phyloP scores from a whole-genome alignment of 2,797 vertebrate genomes.

The Lycodopsis pacificus region DNA sequence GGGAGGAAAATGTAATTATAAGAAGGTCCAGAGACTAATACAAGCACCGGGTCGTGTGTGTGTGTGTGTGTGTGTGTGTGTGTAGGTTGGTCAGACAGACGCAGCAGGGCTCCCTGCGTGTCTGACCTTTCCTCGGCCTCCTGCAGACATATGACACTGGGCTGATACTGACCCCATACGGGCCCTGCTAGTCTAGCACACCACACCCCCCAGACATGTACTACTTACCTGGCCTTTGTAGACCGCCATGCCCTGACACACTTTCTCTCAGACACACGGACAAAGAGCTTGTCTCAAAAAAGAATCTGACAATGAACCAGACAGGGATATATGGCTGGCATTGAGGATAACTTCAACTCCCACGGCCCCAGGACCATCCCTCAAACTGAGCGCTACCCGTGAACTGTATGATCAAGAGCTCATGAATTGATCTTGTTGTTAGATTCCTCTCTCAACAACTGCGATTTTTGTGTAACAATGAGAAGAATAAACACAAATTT shows the following conservation, averaged over 20 bases:
- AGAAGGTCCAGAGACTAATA: slow-evolving; percentile 11
- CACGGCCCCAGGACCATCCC: not conserved
- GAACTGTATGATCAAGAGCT: not conserved
- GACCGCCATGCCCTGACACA: not conserved
- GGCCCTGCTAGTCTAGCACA: not conserved
- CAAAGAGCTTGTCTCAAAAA: no score
- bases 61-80: not conserved
- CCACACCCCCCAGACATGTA: slow-evolving; percentile 1
- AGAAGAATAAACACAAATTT: not conserved
- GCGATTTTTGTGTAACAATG: not conserved
- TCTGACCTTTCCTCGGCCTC: slow-evolving; percentile 49
- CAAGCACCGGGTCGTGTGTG: not conserved
- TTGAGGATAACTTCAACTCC: not conserved
- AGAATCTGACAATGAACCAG: no score
- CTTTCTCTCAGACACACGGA: not conserved
- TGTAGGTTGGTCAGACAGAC: slow-evolving; percentile 3
- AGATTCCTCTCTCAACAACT: not conserved
- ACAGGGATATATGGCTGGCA: not conserved
- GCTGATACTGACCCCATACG: slow-evolving; percentile 44
- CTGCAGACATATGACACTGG: slow-evolving; percentile 37
- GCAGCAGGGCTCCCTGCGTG: slow-evolving; percentile 26
- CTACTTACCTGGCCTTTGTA: slow-evolving; percentile 37
- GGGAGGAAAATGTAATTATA: slow-evolving; percentile 20
- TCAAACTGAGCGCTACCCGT: not conserved
- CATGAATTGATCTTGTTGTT: no score